Conservation (phyloP, 2,888 invertebrate genomes). For the Rhagium mordax region DNA sequence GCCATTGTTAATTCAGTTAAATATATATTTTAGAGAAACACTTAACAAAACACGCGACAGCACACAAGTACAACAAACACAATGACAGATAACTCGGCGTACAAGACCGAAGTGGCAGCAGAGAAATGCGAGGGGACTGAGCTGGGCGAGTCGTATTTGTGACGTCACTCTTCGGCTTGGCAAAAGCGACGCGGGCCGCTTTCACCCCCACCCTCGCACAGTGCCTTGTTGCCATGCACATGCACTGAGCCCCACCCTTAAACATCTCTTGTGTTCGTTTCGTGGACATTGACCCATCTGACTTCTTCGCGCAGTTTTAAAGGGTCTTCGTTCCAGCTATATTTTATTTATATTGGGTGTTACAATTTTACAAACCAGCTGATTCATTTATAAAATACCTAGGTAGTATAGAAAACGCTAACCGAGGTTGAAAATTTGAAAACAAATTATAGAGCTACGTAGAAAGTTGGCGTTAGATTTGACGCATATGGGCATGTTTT, state of each 20-base stretch:
- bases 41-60: slow-evolving; percentile 48
- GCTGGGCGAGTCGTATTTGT: slow-evolving; percentile 52
- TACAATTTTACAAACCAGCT: not conserved
- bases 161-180: slow-evolving; percentile 60
- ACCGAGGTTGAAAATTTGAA: too few species aligned
- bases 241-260: slow-evolving; percentile 62
- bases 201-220: slow-evolving; percentile 58
- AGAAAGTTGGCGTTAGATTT: too few species aligned
- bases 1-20: slow-evolving; percentile 73
- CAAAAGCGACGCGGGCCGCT: slow-evolving; percentile 48
- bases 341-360: not conserved
- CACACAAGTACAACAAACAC: slow-evolving; percentile 48
- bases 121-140: slow-evolving; percentile 29
- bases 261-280: slow-evolving; percentile 24
- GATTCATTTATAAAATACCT: not conserved
- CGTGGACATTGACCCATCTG: slow-evolving; percentile 29
- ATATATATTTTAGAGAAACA: slow-evolving; percentile 24
- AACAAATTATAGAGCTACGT: too few species aligned
- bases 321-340: not conserved
- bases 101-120: slow-evolving; percentile 28
- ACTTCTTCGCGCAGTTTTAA: not conserved
- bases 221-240: slow-evolving; percentile 65
- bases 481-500: too few species aligned
- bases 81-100: slow-evolving; percentile 46
- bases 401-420: too few species aligned